These are phyloP conservation scores for Salpingus planirostris DNA, from an alignment of 2,888 invertebrate species.

Conservation along the genomic window DNA sequence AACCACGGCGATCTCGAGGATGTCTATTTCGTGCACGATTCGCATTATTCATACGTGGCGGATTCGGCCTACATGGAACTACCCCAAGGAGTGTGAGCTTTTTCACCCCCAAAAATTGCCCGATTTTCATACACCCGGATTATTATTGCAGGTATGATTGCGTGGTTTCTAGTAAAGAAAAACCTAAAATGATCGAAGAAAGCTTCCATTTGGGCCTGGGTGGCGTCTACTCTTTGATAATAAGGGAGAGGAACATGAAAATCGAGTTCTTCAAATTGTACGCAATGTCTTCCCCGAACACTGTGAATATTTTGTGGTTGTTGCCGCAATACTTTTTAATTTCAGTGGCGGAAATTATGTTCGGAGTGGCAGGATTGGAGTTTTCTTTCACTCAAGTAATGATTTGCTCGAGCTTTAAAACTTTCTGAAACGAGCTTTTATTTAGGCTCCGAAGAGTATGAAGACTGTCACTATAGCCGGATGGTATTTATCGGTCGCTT, in stretches of 20 bases:
- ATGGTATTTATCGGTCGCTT: constrained; percentile 75
- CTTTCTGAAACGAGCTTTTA: constrained; percentile 9
- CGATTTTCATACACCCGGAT: too few relatives aligned
- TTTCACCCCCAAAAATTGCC: background rate
- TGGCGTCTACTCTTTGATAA: constrained; percentile 50
- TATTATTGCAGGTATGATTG: constrained; percentile 32
- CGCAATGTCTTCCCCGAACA: constrained; percentile 55
- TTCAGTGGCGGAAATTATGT: constrained; percentile 73
- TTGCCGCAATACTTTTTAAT: constrained; percentile 73
- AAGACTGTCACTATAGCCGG: constrained; percentile 75
- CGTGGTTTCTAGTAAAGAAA: constrained; percentile 22
- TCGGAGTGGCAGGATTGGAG: constrained; percentile 73
- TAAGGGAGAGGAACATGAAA: constrained; percentile 32
- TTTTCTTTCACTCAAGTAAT: constrained; percentile 73
- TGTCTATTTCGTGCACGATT: constrained; percentile 45
- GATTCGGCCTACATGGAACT: constrained; percentile 53
- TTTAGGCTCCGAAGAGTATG: constrained; percentile 69
- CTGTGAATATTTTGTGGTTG: constrained; percentile 61
- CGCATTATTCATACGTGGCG: constrained; percentile 43
- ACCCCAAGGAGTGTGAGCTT: constrained; percentile 47
- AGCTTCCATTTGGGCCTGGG: constrained; percentile 37
- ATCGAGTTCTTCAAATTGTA: constrained; percentile 47
- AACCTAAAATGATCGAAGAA: constrained; percentile 20
- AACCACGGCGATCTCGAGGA: constrained; percentile 40
- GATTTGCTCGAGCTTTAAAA: constrained; percentile 3